Base-by-base conservation (phyloP, 2,797 vertebrate species). In the Cygnus olor region DNA sequence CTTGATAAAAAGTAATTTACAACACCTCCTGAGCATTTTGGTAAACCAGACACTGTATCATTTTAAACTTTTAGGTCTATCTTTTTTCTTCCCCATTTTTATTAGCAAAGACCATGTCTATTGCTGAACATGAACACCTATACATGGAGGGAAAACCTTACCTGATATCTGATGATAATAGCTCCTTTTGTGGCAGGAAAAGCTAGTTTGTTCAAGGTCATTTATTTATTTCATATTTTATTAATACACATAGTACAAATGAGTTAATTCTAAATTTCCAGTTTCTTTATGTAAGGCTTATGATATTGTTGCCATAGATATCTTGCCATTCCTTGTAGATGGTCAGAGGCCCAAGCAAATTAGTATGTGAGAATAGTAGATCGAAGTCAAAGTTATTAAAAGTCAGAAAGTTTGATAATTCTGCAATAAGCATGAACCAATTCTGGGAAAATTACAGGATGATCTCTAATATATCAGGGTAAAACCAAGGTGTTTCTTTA, bases 341-440 rank as follows among this genome's bases (percentile, higher is more conserved):
- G 66, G 14, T 88, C 77, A 93, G 69, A 96, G 91, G 77, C 94
- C 93, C 89, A 93, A 95, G 68, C 18, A 95, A 97, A 97, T 97
- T 94, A 96, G 91, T 63, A n/a, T 95, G 85, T 93, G 85, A 95
- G 93, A 92, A 85, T 32, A 93, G 73, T 92, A 90, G 80, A 92
- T 96, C 94, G 90, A 93, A 93, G 96, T 93, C 63, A 95, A 98
- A 98, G 97, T 98, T 98, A 93, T 94, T 96, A 95, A 91, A 97
- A 98, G 97, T 98, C 95, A 95, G 76, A 97, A 98, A 98, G 96
- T 98, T 98, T 97, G 85, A 86, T 94, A 93, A 92, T 63, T 83
- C 84, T 93, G 82, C 80, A 87, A 65, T 93, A 93, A 94, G 51
- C 87, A 34, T 77, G 32, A 79, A 74, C 66, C 49, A 94, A 93